phyloP scores from a whole-genome alignment of 2,797 vertebrate species.

The Urophycis tenuis region DNA sequence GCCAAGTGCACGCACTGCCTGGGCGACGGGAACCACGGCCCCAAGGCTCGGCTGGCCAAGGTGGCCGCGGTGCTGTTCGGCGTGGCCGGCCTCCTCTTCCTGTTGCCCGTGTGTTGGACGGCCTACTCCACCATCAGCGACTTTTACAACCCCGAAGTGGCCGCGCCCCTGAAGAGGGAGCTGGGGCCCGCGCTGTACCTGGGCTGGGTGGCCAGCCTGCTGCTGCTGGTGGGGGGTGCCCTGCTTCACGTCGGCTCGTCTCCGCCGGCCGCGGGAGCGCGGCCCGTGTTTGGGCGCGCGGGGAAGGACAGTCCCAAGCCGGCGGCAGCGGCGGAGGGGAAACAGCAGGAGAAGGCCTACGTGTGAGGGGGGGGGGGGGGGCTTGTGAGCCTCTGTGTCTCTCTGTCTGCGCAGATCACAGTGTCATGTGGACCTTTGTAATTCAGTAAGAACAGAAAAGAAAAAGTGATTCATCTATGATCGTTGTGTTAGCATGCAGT shows the following conservation, averaged over 20 bases:
- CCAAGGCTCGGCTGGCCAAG: conserved; percentile 58
- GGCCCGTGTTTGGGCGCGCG: conserved; percentile 35
- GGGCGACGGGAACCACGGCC: conserved; percentile 42
- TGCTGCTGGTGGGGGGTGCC: conserved; percentile 64
- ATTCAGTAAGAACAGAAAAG: not conserved
- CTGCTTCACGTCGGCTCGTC: conserved; percentile 62
- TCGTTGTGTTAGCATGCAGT: not conserved
- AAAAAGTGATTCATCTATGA: not conserved
- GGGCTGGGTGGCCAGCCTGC: conserved; percentile 62
- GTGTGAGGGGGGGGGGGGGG: conserved; percentile 61
- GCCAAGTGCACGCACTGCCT: conserved; percentile 72
- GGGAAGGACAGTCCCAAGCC: conserved; percentile 45
- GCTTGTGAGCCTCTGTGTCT: not conserved
- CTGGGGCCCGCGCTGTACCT: conserved; percentile 69
- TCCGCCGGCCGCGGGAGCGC: conserved; percentile 32
- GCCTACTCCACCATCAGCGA: conserved; percentile 59
- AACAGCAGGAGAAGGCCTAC: conserved; percentile 64
- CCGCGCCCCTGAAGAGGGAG: conserved; percentile 66
- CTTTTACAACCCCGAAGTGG: conserved; percentile 65
- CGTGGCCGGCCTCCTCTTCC: conserved; percentile 56
- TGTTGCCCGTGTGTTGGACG: conserved; percentile 65
- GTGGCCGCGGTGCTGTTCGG: conserved; percentile 54
- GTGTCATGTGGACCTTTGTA: not conserved
- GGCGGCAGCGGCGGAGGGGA: conserved; percentile 46
- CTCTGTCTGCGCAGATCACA: not conserved